Evolutionary conservation across 2,888 invertebrate genomes (phyloP).

Genomic region (Miltochrista miniata): DNA sequence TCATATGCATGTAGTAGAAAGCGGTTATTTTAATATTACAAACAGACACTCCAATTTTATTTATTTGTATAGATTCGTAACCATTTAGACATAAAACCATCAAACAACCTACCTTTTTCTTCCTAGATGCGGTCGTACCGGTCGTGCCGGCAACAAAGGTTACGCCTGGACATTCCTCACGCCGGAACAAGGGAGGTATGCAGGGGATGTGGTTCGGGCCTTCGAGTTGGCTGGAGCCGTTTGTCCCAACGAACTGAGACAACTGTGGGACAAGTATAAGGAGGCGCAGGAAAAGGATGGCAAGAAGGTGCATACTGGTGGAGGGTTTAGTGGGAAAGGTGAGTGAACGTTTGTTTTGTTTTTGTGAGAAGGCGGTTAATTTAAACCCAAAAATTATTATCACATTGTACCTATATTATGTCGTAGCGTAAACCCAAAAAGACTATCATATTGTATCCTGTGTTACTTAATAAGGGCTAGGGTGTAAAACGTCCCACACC

Average conservation of each 20-base stretch:
- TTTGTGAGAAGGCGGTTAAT: no score
- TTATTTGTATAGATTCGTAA: not conserved
- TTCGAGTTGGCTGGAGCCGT: constrained; percentile 92
- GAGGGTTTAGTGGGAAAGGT: constrained; percentile 97
- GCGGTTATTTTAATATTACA: no score
- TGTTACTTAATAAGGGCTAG: no score
- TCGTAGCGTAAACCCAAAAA: no score
- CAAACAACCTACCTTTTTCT: not conserved
- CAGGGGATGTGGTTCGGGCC: constrained; percentile 96
- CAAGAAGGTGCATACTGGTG: constrained; percentile 95
- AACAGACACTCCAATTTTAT: no score
- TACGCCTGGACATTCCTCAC: constrained; percentile 98
- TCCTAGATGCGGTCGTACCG: constrained; percentile 94
- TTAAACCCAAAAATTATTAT: no score
- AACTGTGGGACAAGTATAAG: constrained; percentile 95
- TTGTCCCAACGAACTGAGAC: constrained; percentile 90
- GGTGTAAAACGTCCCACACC: no score
- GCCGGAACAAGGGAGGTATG: constrained; percentile 95
- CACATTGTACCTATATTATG: no score
- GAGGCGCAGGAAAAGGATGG: constrained; percentile 95
- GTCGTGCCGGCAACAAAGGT: constrained; percentile 97
- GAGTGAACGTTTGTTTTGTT: not conserved
- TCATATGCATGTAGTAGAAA: no score
- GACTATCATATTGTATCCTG: no score
- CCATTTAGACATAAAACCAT: not conserved